Conservation (phyloP, 1,140 invertebrate species). For the Chironomus striatipennis region DNA sequence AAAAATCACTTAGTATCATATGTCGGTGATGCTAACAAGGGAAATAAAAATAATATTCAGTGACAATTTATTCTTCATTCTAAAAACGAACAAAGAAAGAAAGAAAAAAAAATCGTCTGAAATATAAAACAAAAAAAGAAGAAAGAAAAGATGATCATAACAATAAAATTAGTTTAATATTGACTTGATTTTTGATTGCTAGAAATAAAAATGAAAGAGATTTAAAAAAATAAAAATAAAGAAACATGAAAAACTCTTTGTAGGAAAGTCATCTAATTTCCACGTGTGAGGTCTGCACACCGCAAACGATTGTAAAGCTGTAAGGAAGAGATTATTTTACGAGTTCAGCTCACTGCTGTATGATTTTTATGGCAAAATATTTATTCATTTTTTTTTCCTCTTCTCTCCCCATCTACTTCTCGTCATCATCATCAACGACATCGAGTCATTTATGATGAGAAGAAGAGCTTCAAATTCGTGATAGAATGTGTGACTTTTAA, state of each 20-base stretch:
- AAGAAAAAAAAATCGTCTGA: not conserved
- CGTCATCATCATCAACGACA: not conserved
- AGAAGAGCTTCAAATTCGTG: not conserved
- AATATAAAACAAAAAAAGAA: not conserved
- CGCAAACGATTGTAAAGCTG: not conserved
- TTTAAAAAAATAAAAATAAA: too few species aligned
- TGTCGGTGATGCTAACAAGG: too few species aligned
- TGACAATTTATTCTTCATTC: not conserved
- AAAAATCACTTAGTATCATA: too few species aligned
- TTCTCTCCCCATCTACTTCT: not conserved
- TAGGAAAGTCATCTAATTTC: not conserved
- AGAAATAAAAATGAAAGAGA: slow-evolving; percentile 1
- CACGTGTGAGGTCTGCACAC: not conserved
- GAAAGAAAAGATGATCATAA: slow-evolving; percentile 1
- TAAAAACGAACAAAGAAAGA: not conserved
- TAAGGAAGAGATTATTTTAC: slow-evolving; percentile 1
- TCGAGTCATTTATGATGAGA: too few species aligned
- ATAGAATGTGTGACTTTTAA: slow-evolving; percentile 4
- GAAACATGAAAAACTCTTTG: not conserved
- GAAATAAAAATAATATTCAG: not conserved
- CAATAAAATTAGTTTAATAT: slow-evolving; percentile 19
- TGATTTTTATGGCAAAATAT: slow-evolving; percentile 18
- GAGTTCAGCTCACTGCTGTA: slow-evolving; percentile 16
- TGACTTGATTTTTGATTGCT: not conserved
- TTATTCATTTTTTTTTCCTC: not conserved